Conservation (phyloP, 2,888 invertebrate species). For the Xestia c-nigrum region DNA sequence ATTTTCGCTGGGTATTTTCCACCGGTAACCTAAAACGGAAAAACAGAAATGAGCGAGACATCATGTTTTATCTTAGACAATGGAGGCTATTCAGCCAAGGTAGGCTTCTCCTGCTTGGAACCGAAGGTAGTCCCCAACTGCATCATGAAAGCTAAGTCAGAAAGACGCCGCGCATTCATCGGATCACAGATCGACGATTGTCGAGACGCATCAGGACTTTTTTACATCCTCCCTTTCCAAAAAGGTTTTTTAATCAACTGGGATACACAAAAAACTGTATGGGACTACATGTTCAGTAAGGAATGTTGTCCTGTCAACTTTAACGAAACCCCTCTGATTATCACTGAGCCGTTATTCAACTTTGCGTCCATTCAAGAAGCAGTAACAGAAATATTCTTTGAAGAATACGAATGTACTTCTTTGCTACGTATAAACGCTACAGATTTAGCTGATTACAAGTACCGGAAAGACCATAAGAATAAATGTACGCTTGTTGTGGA, state of each 20-base stretch:
- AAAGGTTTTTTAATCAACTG: constrained; percentile 98
- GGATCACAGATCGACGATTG: constrained; percentile 98
- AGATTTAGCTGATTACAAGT: constrained; percentile 94
- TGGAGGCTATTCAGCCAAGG: constrained; percentile 96
- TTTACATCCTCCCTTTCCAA: constrained; percentile 98
- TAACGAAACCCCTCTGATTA: constrained; percentile 94
- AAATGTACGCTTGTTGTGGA: constrained; percentile 96
- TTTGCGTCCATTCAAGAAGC: constrained; percentile 98
- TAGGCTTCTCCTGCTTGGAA: constrained; percentile 93
- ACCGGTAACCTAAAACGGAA: constrained; percentile 71
- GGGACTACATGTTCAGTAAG: constrained; percentile 98
- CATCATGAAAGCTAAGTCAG: constrained; percentile 99
- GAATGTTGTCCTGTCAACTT: constrained; percentile 95
- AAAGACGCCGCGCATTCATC: constrained; percentile 97
- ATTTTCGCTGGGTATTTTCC: background rate
- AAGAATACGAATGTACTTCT: constrained; percentile 98
- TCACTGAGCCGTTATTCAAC: constrained; percentile 98
- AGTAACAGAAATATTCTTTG: constrained; percentile 98
- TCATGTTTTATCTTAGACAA: constrained; percentile 95
- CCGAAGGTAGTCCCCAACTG: constrained; percentile 97
- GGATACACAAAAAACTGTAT: constrained; percentile 98
- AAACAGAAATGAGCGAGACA: constrained; percentile 80
- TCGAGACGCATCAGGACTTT: constrained; percentile 98
- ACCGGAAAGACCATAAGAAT: constrained; percentile 89
- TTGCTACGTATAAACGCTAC: constrained; percentile 95